Conservation (phyloP, 2,888 invertebrate species). For the Pollenia labialis region DNA sequence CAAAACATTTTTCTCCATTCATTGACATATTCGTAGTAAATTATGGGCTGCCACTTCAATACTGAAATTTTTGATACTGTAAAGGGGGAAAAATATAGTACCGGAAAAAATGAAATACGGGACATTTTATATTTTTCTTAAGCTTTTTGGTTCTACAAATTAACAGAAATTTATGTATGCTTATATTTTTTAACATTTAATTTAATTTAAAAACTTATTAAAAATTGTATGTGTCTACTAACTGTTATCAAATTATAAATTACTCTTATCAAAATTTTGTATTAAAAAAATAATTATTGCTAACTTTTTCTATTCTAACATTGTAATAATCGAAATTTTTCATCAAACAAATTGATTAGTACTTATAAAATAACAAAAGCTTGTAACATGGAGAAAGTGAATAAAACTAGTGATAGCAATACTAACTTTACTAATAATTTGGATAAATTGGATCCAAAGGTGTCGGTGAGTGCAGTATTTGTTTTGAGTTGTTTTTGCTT, state of each 20-base stretch:
- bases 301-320: constrained; percentile 10
- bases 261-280: constrained; percentile 9
- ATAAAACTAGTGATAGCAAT: constrained; percentile 61
- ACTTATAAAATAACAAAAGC: constrained; percentile 51
- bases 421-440: constrained; percentile 69
- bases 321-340: not conserved
- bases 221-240: not conserved
- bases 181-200: too few species aligned
- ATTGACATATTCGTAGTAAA: too few species aligned
- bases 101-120: too few species aligned
- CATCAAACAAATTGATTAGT: not conserved
- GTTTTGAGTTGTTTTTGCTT: not conserved
- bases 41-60: too few species aligned
- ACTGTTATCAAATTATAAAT: not conserved
- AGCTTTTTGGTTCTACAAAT: too few species aligned
- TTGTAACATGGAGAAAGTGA: constrained; percentile 68
- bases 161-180: too few species aligned
- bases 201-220: too few species aligned
- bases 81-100: too few species aligned
- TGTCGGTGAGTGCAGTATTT: constrained; percentile 78
- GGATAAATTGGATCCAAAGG: constrained; percentile 80
- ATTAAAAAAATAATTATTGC: not conserved
- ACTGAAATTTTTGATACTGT: too few species aligned
- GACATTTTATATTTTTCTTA: too few species aligned
- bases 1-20: too few species aligned